phyloP scores from a whole-genome alignment of 1,140 invertebrate genomes.

The Polyergus mexicanus region DNA sequence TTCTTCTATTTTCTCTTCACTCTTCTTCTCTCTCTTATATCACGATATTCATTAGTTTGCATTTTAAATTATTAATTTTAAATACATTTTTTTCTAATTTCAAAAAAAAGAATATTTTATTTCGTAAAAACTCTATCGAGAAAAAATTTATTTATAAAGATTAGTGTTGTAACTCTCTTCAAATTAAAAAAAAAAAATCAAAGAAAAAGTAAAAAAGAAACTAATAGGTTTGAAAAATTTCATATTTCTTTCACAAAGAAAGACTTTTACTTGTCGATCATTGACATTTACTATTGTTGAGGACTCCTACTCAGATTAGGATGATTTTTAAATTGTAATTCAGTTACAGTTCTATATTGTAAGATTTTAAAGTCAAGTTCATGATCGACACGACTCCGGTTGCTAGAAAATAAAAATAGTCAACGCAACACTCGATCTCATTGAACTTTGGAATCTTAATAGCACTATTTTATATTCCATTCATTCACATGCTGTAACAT shows the following conservation, averaged over 20 bases:
- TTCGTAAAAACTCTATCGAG: neutral
- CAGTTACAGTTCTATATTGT: neutral
- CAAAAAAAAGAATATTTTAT: no score
- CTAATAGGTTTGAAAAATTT: neutral
- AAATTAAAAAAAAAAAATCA: neutral
- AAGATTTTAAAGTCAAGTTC: constrained; percentile 68
- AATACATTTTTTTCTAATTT: no score
- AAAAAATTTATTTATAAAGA: neutral
- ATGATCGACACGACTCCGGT: constrained; percentile 9
- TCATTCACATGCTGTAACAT: no score
- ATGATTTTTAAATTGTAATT: constrained; percentile 27
- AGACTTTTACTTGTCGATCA: neutral
- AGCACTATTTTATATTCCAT: neutral
- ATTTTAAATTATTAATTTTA: no score
- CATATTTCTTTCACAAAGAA: neutral
- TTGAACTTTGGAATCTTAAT: neutral
- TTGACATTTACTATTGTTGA: neutral
- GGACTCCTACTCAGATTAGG: constrained; percentile 25
- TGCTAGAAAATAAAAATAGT: neutral
- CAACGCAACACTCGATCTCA: neutral
- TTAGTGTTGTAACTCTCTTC: neutral
- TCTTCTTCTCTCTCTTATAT: no score
- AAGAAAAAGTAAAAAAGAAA: constrained; percentile 1
- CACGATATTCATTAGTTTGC: no score
- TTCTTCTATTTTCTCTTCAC: no score